Base-by-base conservation (phyloP, 2,888 invertebrate genomes). In the Maniola hyperantus region DNA sequence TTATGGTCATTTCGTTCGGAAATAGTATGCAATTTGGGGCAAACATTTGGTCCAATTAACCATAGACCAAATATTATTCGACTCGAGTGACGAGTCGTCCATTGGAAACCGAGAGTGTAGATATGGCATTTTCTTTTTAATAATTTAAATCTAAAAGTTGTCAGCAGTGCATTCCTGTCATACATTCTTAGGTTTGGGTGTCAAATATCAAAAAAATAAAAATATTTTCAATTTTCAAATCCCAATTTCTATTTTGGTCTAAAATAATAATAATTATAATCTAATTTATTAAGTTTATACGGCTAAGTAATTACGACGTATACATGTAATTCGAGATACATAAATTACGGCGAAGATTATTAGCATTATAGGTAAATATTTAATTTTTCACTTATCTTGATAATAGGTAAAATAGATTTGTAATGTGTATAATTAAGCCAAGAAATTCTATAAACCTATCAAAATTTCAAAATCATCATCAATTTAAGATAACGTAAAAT, bases 221-320 rank as follows among this genome's bases (percentile, higher is more conserved):
- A n/a, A n/a, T n/a, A n/a, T n/a, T n/a, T n/a, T n/a, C n/a, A 59
- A 11, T 62, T 62, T 65, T 58, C 57, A 65, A 70, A 65, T 58
- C 57, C 11, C 26, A 54, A 62, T 46, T 62, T 55, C 46, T 53
- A 36, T 54, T 58, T 53, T 53, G 34, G 20, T 66, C 59, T 53
- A 18, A 42, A 34, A 33, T 15, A n/a, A n/a, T n/a, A n/a, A n/a
- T n/a, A 10, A 10, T 39, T 39, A 39, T 11, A 11, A 33, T 33
- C n/a, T 33, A 13, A 20, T 46, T 46, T 33, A 59, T n/a, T 33
- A 26, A 18, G 6, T 18, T 15, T 18, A 10, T 33, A n/a, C 10
- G 8, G 13, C 15, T 8, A 34, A 55, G 5, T 34, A n/a, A n/a
- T 34, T 33, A n/a, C 20, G 10, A 59, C 18, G n/a, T 39, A 15